phyloP scores from a whole-genome alignment of 2,888 invertebrate genomes.

The Abrostola tripartita region DNA sequence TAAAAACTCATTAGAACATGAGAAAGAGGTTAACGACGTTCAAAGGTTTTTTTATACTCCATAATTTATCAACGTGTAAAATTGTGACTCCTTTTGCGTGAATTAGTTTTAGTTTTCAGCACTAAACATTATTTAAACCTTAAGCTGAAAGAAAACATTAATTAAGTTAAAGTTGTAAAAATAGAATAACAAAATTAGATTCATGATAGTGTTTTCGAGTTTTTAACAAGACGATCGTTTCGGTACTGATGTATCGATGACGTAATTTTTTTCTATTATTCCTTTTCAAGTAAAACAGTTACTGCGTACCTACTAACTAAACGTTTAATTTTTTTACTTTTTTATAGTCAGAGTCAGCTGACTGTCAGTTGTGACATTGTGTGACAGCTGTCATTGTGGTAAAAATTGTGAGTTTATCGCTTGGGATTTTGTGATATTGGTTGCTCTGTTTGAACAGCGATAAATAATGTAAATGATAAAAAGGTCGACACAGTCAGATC shows the following conservation, averaged over 20 bases:
- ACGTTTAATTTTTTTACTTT: neutral
- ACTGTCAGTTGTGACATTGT: neutral
- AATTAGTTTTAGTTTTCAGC: too few relatives aligned
- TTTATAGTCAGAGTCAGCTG: neutral
- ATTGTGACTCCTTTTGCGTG: too few relatives aligned
- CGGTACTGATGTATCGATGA: too few relatives aligned
- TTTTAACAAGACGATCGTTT: too few relatives aligned
- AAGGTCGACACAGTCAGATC: conserved; percentile 27
- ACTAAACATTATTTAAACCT: too few relatives aligned
- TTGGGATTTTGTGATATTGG: neutral
- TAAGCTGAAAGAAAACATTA: too few relatives aligned
- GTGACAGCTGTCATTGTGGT: conserved; percentile 1
- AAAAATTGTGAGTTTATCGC: conserved; percentile 2
- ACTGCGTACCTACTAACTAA: too few relatives aligned
- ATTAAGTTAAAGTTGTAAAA: too few relatives aligned
- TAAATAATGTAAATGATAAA: conserved; percentile 30
- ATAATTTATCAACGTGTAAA: neutral
- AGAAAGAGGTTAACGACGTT: conserved; percentile 56
- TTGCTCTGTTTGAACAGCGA: conserved; percentile 17
- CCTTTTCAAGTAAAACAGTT: too few relatives aligned
- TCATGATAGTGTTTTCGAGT: too few relatives aligned
- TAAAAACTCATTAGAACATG: conserved; percentile 77
- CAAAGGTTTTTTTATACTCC: conserved; percentile 19
- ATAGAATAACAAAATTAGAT: too few relatives aligned
- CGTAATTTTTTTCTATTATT: too few relatives aligned